Conservation (phyloP, 2,113 vertebrate genomes). For the Coturnix japonica region DNA sequence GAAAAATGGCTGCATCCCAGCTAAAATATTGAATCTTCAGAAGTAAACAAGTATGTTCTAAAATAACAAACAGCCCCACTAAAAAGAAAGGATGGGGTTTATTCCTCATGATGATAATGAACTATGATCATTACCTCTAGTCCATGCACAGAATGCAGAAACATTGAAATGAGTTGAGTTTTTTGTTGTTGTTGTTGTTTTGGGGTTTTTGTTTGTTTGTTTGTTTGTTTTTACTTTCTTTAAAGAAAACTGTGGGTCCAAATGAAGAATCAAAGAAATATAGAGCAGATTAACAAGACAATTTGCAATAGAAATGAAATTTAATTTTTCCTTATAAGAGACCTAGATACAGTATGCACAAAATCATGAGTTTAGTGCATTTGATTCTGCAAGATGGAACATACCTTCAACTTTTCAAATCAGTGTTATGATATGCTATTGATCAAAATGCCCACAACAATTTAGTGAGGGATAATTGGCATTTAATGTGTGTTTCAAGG, state of each 20-base stretch:
- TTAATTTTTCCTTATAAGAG: conserved; percentile 48
- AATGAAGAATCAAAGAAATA: conserved; percentile 46
- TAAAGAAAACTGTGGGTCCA: conserved; percentile 34
- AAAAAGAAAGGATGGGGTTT: not conserved
- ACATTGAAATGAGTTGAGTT: not conserved
- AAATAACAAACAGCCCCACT: not conserved
- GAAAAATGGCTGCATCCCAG: not conserved
- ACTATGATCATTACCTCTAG: not conserved
- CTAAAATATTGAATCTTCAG: not conserved
- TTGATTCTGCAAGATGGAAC: conserved; percentile 42
- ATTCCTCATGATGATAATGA: not conserved
- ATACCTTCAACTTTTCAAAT: not conserved
- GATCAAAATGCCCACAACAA: conserved; percentile 19
- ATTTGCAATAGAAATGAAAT: conserved; percentile 59
- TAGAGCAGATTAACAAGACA: conserved; percentile 51
- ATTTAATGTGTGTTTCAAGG: not conserved
- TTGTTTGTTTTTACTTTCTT: not conserved
- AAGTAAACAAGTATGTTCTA: not conserved
- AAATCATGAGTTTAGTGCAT: conserved; percentile 41
- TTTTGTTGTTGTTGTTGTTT: no score
- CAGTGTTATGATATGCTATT: not conserved
- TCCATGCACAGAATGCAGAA: not conserved
- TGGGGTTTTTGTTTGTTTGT: no score
- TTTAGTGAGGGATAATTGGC: not conserved
- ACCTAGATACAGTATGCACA: conserved; percentile 25